Evolutionary conservation across 2,888 invertebrate genomes (phyloP).

Genomic region (Ramazzottius varieornatus): DNA sequence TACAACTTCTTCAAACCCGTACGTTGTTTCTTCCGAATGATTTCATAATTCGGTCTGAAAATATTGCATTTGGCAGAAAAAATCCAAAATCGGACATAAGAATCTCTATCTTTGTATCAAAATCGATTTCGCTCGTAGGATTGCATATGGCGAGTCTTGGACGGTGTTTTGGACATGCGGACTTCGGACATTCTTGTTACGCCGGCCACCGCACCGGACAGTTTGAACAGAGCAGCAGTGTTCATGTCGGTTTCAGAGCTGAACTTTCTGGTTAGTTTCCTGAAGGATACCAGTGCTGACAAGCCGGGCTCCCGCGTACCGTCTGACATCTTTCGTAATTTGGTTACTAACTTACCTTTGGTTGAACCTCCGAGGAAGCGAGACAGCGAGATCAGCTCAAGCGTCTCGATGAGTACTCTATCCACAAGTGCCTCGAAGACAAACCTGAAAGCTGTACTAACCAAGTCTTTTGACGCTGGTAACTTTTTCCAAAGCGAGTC

Average conservation of each 20-base stretch:
- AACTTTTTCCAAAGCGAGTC: too few species aligned
- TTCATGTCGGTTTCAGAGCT: neutral
- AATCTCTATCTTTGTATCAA: neutral
- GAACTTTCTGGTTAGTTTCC: neutral
- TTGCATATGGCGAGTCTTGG: conserved; percentile 48
- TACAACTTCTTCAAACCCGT: conserved; percentile 49
- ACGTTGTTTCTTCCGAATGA: conserved; percentile 7
- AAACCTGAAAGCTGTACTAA: neutral
- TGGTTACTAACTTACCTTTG: neutral
- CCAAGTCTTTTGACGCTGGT: neutral
- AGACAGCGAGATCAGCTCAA: neutral
- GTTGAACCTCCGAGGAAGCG: neutral
- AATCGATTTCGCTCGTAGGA: too few species aligned
- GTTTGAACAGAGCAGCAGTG: neutral
- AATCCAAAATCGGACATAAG: too few species aligned
- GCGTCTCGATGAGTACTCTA: neutral
- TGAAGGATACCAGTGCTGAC: neutral
- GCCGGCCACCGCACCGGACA: conserved; percentile 7
- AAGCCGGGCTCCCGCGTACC: neutral
- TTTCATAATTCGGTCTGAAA: too few species aligned
- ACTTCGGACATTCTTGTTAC: conserved; percentile 13
- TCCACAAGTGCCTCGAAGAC: neutral
- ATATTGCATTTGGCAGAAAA: too few species aligned
- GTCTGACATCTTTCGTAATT: neutral
- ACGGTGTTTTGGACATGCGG: conserved; percentile 33